These are phyloP conservation scores for Galerucella calmariensis DNA, from an alignment of 2,888 invertebrate genomes.

Conservation along the genomic window DNA sequence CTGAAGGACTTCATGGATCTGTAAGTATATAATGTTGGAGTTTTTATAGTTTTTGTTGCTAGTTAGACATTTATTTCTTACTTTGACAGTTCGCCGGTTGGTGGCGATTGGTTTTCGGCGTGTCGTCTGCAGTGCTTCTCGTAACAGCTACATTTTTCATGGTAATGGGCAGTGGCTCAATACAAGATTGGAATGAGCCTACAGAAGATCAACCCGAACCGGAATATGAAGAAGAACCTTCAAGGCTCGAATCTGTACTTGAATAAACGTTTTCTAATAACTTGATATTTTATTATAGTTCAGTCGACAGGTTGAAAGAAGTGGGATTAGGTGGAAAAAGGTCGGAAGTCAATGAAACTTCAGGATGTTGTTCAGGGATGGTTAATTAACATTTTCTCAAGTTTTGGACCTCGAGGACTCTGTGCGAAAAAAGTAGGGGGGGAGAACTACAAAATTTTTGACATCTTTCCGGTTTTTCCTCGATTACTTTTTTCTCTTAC, in stretches of 20 bases:
- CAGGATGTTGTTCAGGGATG: no score
- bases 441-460: no score
- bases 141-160: constrained; percentile 70
- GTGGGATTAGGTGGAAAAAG: no score
- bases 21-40: constrained; percentile 58
- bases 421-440: no score
- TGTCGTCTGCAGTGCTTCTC: constrained; percentile 69
- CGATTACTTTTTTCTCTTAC: no score
- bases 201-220: constrained; percentile 58
- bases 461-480: no score
- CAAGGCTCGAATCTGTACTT: constrained; percentile 61
- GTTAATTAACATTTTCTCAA: no score
- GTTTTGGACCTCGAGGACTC: no score
- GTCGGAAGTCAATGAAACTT: no score
- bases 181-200: constrained; percentile 70
- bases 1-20: constrained; percentile 70
- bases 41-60: not conserved
- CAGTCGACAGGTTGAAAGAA: no score
- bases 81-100: constrained; percentile 67
- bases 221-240: constrained; percentile 61
- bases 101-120: constrained; percentile 71
- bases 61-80: not conserved
- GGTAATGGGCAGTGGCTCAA: constrained; percentile 70
- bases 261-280: constrained; percentile 51
- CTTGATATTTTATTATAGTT: not conserved